Evolutionary conservation across 2,888 invertebrate genomes (phyloP).

Genomic region (Anagyrus pseudococci): DNA sequence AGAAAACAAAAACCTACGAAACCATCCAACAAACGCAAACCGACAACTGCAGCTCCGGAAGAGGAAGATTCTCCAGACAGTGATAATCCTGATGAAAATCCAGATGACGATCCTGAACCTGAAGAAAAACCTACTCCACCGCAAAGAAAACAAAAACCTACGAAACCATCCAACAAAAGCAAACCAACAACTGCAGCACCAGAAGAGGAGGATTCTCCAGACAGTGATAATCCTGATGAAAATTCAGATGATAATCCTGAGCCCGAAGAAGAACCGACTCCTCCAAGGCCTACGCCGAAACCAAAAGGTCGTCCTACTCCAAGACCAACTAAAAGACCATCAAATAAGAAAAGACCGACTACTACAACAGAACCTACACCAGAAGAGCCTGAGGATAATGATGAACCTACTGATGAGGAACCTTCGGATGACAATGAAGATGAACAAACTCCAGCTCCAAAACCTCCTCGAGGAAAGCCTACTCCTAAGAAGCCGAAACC

Average conservation of each 20-base stretch:
- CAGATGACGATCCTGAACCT: not conserved
- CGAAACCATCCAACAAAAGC: not conserved
- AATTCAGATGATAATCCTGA: not conserved
- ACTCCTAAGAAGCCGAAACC: slow-evolving; percentile 8
- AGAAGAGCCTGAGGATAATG: slow-evolving; percentile 2
- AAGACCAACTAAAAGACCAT: not conserved
- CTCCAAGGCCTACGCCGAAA: slow-evolving; percentile 2
- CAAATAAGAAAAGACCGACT: slow-evolving; percentile 7
- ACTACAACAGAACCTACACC: slow-evolving; percentile 6
- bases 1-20: not conserved
- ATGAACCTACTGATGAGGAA: slow-evolving; percentile 4
- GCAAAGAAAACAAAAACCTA: not conserved
- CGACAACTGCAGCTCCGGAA: slow-evolving; percentile 19
- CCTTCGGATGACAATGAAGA: not conserved
- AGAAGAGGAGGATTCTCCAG: not conserved
- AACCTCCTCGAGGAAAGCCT: not conserved
- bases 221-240: slow-evolving; percentile 1
- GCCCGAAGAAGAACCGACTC: slow-evolving; percentile 2
- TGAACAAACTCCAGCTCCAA: not conserved
- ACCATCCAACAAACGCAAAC: slow-evolving; percentile 3
- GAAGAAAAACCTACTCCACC: slow-evolving; percentile 5
- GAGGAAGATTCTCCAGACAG: slow-evolving; percentile 1
- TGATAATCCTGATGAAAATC: not conserved
- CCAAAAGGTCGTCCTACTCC: not conserved
- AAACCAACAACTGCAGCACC: slow-evolving; percentile 7